Base-by-base conservation (phyloP, 53 echinoderm and acorn worm species). In the Paracentrotus lividus region DNA sequence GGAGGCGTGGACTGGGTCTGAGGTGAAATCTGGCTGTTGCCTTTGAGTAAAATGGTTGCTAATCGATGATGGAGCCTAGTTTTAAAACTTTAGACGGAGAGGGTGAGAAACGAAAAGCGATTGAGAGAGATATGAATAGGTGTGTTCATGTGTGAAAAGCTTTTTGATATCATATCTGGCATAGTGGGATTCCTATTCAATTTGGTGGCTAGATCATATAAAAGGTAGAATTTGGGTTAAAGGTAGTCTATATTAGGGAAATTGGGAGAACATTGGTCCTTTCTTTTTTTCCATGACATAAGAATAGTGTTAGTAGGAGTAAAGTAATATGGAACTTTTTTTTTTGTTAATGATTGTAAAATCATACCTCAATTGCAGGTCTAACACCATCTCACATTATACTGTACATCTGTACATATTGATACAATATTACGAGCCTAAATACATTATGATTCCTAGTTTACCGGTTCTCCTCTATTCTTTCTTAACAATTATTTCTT, bases 121-220 rank as follows among this genome's bases (percentile, higher is more conserved):
- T 78, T 27, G 47, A 77, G n/a, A 13, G 47, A 14, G 33, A n/a
- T 20, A 12, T 81, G 81, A 81, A 81, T 45, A 81, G 81, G 33
- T 12, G 10, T 26, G 13, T 26, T 26, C 81, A 81, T 81, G 24
- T 81, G 81, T 81, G 81, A 81, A 49, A 81, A 47, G 81, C 47
- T 45, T 45, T 76, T 47, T 24, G 81, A 81, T 81, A 45, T 81
- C 81, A 81, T 81, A 81, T 81, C 81, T 81, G 9, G 12, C 47
- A 14, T 81, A 24, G 81, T 49, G 27, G 26, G 26, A 3, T 26
- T 81, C 8, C 81, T 47, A 81, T 47, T 81, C 24, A 47, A 81
- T 23, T 7, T 20, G 21, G n/a, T 9, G 81, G 47, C n/a, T 27
- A 23, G 47, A 81, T 81, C 12, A 27, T n/a, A 81, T 81, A 4